Conservation (phyloP, 35 echinoderm and acorn worm genomes). For the Chiridota heheva region DNA sequence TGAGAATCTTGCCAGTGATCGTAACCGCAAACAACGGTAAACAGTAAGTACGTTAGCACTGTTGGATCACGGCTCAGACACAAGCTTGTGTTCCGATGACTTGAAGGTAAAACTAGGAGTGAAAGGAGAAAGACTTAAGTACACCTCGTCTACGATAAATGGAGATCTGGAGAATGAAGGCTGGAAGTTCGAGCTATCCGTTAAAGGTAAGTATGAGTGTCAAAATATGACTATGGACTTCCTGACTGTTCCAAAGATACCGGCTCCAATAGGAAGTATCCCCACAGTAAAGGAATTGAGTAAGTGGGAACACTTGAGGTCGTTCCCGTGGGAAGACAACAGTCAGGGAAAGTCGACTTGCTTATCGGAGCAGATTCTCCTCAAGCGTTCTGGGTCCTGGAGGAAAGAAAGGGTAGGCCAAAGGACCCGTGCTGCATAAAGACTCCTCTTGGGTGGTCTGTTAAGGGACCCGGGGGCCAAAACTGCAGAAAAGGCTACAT, state of each 20-base stretch:
- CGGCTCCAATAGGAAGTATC: not conserved
- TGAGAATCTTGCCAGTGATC: conserved; percentile 33
- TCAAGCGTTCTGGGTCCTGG: conserved; percentile 31
- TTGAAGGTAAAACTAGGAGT: conserved; percentile 13
- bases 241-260: conserved; percentile 34
- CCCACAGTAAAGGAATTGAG: not conserved
- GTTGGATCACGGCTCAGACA: conserved; percentile 44
- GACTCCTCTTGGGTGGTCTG: conserved; percentile 43
- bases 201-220: conserved; percentile 32
- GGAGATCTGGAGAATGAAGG: conserved; percentile 27
- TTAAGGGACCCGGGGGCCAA: conserved; percentile 40
- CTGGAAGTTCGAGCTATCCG: not conserved
- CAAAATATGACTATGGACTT: conserved; percentile 23
- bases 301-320: conserved; percentile 29
- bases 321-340: conserved; percentile 5
- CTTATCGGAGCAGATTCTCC: conserved; percentile 35
- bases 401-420: conserved; percentile 23
- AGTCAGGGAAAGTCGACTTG: not conserved
- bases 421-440: conserved; percentile 30
- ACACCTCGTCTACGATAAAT: conserved; percentile 43
- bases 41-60: conserved; percentile 34
- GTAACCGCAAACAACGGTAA: conserved; percentile 30
- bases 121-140: conserved; percentile 24
- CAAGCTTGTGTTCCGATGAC: conserved; percentile 26
- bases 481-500: not conserved